Percentiles rank a stretch among this genome's conserved stretches.
Conservation (phyloP, 2,888 invertebrate genomes). For the Matsumyia berberina region DNA sequence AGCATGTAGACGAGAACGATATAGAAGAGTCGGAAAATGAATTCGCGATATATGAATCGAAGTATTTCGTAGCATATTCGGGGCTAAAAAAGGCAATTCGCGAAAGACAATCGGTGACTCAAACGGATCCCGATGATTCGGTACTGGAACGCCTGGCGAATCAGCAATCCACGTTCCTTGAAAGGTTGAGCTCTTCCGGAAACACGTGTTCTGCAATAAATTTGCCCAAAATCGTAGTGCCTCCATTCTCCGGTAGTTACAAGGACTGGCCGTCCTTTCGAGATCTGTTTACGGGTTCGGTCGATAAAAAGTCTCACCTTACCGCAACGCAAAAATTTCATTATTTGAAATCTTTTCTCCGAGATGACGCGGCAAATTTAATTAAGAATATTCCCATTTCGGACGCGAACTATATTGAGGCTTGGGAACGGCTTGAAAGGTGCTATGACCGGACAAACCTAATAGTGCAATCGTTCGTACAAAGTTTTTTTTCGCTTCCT, state of each 20-base stretch:
- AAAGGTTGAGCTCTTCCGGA: conserved; percentile 1
- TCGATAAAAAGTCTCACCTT: conserved; percentile 46
- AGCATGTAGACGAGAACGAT: too few species aligned
- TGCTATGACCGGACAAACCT: conserved; percentile 9
- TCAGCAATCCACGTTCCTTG: conserved; percentile 19
- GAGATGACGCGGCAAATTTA: conserved; percentile 54
- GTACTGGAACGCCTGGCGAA: background rate
- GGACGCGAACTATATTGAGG: conserved; percentile 53
- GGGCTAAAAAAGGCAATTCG: too few species aligned
- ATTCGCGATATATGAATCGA: too few species aligned
- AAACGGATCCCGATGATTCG: background rate
- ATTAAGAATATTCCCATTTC: conserved; percentile 66
- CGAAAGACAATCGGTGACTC: too few species aligned
- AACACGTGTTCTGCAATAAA: conserved; percentile 5
- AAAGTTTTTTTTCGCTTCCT: conserved; percentile 25
- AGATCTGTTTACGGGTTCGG: conserved; percentile 66
- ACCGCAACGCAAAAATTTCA: conserved; percentile 65
- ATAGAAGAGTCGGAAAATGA: too few species aligned
- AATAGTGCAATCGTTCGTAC: conserved; percentile 22
- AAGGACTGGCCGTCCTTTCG: conserved; percentile 72
- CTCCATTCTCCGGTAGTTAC: conserved; percentile 58
- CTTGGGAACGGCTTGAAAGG: conserved; percentile 26
- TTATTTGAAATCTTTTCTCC: conserved; percentile 60
- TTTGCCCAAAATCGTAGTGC: conserved; percentile 59
- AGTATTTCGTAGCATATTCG: too few species aligned